These are phyloP conservation scores for Heliornis fulica DNA, from an alignment of 2,113 vertebrate genomes.

Conservation along the genomic window DNA sequence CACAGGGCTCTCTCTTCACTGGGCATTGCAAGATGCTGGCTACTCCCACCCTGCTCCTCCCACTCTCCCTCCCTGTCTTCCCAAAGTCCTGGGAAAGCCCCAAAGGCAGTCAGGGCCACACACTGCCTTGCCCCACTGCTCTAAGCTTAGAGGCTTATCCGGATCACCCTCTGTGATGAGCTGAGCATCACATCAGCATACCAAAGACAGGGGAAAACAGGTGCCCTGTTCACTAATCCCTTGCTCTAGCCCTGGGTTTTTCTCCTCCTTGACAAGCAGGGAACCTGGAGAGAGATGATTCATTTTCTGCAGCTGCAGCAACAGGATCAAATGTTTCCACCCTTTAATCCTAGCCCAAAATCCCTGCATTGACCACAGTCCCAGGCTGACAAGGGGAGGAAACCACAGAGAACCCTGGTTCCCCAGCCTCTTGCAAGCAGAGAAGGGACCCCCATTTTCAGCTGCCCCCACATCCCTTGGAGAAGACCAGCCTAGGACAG, in stretches of 20 bases:
- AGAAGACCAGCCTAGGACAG: not conserved
- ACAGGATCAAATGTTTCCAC: not conserved
- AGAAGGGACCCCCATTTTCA: not conserved
- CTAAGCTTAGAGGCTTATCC: not conserved
- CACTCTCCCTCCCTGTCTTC: not conserved
- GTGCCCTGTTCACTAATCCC: not conserved
- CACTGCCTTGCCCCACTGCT: not conserved
- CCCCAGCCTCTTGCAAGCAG: not conserved
- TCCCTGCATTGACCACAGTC: not conserved
- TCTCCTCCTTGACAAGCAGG: not conserved
- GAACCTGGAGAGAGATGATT: not conserved
- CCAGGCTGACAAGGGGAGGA: not conserved
- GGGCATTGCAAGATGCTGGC: not conserved
- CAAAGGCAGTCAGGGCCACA: not conserved
- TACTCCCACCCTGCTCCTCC: not conserved
- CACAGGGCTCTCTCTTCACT: not conserved
- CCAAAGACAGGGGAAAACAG: not conserved
- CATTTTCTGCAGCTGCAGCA: not conserved
- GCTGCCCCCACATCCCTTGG: not conserved
- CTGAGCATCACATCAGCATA: not conserved
- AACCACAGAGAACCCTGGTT: fast-evolving
- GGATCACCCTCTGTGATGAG: not conserved
- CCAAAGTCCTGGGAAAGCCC: not conserved
- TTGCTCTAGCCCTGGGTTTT: not conserved
- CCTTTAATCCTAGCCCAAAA: not conserved